These are phyloP conservation scores for Papilio elwesi DNA, from an alignment of 2,888 invertebrate genomes.

Conservation along the genomic window DNA sequence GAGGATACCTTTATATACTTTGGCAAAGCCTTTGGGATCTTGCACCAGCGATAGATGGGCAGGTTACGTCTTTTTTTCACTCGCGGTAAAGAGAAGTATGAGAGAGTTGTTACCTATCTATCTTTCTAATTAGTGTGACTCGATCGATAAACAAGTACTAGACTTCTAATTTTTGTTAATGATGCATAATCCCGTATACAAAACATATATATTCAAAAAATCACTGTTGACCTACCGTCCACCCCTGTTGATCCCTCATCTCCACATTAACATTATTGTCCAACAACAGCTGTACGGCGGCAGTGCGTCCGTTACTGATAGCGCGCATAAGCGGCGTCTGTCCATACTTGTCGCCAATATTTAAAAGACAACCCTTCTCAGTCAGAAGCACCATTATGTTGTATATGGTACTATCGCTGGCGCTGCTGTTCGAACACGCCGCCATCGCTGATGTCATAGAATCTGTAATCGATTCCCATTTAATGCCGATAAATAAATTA, in stretches of 20 bases:
- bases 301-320: conserved; percentile 78
- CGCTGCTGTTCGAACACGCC: conserved; percentile 84
- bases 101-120: too few relatives aligned
- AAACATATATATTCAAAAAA: conserved; percentile 8
- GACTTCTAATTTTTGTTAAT: too few relatives aligned
- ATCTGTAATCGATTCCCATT: conserved; percentile 69
- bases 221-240: conserved; percentile 80
- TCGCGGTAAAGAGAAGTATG: too few relatives aligned
- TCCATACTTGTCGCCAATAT: conserved; percentile 83
- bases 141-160: too few relatives aligned
- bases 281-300: conserved; percentile 81
- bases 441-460: conserved; percentile 86
- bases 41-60: too few relatives aligned
- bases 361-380: conserved; percentile 79
- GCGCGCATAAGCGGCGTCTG: conserved; percentile 87
- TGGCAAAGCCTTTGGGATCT: too few relatives aligned
- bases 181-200: not conserved
- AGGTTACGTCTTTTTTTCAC: too few relatives aligned
- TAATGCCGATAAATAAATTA: not conserved
- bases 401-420: conserved; percentile 68
- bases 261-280: conserved; percentile 81
- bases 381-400: conserved; percentile 80
- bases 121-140: too few relatives aligned
- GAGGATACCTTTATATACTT: too few relatives aligned
- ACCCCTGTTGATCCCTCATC: conserved; percentile 84